Base-by-base conservation (phyloP, 2,797 vertebrate genomes). In the Gephyroberyx darwinii region DNA sequence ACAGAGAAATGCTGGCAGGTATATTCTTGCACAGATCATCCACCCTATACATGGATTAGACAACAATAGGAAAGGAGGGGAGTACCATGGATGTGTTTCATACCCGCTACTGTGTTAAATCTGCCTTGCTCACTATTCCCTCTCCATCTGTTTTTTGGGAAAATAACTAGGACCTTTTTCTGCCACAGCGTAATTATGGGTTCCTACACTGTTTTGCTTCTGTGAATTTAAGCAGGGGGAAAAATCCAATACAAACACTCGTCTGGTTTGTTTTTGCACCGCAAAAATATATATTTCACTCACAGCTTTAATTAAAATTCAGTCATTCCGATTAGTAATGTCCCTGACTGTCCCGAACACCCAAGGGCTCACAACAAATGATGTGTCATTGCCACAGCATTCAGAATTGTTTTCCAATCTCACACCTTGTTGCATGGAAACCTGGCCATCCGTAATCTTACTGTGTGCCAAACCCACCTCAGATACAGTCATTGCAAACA, bases 131-230 rank as follows among this genome's bases (percentile, higher is more conserved):
- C 68, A 82, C 77, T 82, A 69, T 77, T 75, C 83, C 47, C 61
- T 86, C 74, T 88, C 84, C 87, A 82, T 90, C 88, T 86, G 86
- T 82, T 90, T 26, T 86, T 84, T 71, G 81, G 72, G 65, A 85
- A 89, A 91, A 89, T 77, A 86, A 88, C 74, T 75, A 80, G 74
- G 68, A 77, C 68, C 79, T 85, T 26, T 74, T 88, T 87, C 65
- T 82, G 75, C 82, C 80, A 72, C 85, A 75, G 70, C 67, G 62
- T 91, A 91, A 93, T 91, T 91, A 90, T 60, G 72, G 88, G 87
- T 89, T 92, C 71, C 81, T 85, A 62, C 26, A 84, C 88, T 82
- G 86, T 88, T 93, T 86, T 86, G 81, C 88, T 80, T 88, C 85
- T 90, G 82, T 79, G 77, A 86, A 77, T 87, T 87, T 55, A 72